These are phyloP conservation scores for Zele albiditarsus DNA, from an alignment of 2,888 invertebrate genomes.

Conservation along the genomic window DNA sequence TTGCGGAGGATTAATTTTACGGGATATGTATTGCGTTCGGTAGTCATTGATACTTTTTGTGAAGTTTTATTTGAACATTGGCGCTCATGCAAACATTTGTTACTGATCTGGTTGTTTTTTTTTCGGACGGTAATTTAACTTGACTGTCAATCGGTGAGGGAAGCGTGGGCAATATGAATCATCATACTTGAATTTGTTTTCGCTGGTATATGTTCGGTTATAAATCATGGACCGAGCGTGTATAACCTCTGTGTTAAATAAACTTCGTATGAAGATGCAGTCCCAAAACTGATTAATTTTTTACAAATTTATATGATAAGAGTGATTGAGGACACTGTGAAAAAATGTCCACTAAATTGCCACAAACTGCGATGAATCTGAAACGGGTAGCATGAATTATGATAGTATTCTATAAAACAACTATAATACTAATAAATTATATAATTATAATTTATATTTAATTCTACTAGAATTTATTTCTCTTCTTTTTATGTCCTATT, in stretches of 20 bases:
- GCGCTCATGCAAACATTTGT: no score
- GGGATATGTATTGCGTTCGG: no score
- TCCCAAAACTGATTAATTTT: background rate
- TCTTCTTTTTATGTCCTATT: slow-evolving; percentile 14
- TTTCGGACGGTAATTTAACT: no score
- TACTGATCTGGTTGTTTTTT: no score
- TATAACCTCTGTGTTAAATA: background rate
- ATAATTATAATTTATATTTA: background rate
- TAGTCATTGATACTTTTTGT: no score
- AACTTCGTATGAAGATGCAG: background rate
- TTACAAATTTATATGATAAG: background rate
- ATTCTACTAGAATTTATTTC: slow-evolving; percentile 3
- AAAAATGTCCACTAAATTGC: background rate
- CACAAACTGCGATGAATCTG: background rate
- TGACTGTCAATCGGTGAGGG: no score
- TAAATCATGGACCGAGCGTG: background rate
- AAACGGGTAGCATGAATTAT: background rate
- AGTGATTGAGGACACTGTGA: background rate
- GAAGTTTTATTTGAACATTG: no score
- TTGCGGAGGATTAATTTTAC: no score
- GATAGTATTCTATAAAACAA: background rate
- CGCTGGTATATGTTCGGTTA: no score
- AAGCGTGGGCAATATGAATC: no score
- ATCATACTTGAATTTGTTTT: no score
- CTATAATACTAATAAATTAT: background rate